Evolutionary conservation across 2,113 vertebrate species (phyloP).

Genomic region (Elgaria multicarinata): DNA sequence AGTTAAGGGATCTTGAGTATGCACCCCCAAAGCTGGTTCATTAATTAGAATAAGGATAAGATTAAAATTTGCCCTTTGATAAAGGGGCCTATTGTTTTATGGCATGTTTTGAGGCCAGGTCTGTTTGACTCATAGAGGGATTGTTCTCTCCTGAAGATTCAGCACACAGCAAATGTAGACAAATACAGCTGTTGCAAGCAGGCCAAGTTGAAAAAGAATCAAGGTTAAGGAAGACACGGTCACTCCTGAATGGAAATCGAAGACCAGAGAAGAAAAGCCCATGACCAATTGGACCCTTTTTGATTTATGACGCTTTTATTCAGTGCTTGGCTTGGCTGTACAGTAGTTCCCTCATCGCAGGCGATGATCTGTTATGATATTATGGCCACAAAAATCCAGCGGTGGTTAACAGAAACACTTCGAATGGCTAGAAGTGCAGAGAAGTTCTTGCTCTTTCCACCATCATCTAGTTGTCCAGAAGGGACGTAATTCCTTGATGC

Average conservation of each 20-base stretch:
- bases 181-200: neutral
- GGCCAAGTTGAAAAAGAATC: neutral
- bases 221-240: neutral
- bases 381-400: conserved; percentile 15
- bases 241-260: neutral
- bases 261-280: neutral
- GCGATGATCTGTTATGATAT: conserved; percentile 5
- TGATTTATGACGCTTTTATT: neutral
- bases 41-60: too few relatives aligned
- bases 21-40: too few relatives aligned
- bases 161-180: neutral
- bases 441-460: conserved; percentile 4
- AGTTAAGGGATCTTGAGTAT: too few relatives aligned
- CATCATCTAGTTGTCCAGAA: neutral
- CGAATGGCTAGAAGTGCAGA: neutral
- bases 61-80: neutral
- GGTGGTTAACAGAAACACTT: conserved; percentile 50
- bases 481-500: neutral
- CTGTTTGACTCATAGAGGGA: neutral
- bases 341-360: neutral
- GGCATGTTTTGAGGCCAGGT: neutral
- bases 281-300: neutral
- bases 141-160: neutral
- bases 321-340: neutral
- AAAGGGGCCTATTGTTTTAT: neutral